Percentiles rank a stretch among this genome's conserved stretches.
Conservation (phyloP, 1,140 invertebrate species). For the Acyrthosiphon pisum region DNA sequence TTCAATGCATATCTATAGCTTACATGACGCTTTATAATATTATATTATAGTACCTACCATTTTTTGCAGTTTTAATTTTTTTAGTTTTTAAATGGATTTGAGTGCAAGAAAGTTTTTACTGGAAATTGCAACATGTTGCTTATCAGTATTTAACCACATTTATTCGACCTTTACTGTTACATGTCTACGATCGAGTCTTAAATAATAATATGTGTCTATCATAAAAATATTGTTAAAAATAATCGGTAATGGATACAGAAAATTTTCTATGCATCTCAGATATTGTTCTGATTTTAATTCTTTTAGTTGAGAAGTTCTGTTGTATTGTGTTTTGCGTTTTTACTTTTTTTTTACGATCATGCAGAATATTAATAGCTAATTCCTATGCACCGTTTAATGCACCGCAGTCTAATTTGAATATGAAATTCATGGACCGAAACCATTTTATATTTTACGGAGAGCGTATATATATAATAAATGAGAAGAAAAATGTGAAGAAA, state of each 20-base stretch:
- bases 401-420: slow-evolving; percentile 18
- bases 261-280: not conserved
- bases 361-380: slow-evolving; percentile 10
- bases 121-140: not conserved
- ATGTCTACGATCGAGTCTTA: not conserved
- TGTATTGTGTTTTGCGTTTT: not conserved
- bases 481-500: not conserved
- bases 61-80: no score
- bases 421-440: slow-evolving; percentile 4
- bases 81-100: not conserved
- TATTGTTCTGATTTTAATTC: not conserved
- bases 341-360: not conserved
- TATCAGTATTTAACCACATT: not conserved
- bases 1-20: not conserved
- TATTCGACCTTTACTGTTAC: not conserved
- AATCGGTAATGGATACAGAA: not conserved
- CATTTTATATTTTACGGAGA: not conserved
- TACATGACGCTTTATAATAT: no score
- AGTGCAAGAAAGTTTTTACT: not conserved
- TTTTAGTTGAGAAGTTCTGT: not conserved
- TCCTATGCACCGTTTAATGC: slow-evolving; percentile 24
- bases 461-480: not conserved
- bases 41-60: not conserved
- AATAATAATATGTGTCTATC: not conserved
- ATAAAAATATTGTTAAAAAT: not conserved